Evolutionary conservation across 2,888 invertebrate species (phyloP).

Genomic region (Drosophila subquinaria): DNA sequence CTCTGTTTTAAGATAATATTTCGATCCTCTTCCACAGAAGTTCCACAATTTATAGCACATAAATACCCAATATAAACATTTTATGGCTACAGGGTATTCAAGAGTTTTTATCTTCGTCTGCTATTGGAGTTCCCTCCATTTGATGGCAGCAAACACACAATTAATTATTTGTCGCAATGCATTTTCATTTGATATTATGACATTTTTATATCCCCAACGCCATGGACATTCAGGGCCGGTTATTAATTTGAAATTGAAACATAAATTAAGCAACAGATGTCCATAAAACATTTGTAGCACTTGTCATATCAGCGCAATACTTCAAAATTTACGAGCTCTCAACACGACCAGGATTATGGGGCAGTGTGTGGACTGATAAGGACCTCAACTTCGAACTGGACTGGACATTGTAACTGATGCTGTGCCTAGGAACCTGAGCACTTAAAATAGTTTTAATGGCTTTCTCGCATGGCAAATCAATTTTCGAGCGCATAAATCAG

Average conservation of each 20-base stretch:
- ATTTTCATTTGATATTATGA: slow-evolving; percentile 76
- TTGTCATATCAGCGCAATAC: slow-evolving; percentile 70
- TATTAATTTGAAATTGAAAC: slow-evolving; percentile 66
- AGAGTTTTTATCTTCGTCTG: neutral
- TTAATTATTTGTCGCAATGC: slow-evolving; percentile 73
- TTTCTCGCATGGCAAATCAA: slow-evolving; percentile 59
- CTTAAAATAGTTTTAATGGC: slow-evolving; percentile 53
- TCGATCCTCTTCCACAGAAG: too few relatives aligned
- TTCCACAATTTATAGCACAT: neutral
- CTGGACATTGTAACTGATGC: slow-evolving; percentile 23
- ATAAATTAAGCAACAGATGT: slow-evolving; percentile 77
- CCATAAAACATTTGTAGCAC: slow-evolving; percentile 69
- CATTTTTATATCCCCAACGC: slow-evolving; percentile 66
- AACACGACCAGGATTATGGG: slow-evolving; percentile 21
- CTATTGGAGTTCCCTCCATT: slow-evolving; percentile 5
- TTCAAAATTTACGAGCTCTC: slow-evolving; percentile 59
- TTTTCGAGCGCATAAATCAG: slow-evolving; percentile 67
- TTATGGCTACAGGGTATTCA: slow-evolving; percentile 31
- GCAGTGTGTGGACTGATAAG: slow-evolving; percentile 44
- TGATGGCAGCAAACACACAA: slow-evolving; percentile 32
- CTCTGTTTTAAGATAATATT: too few relatives aligned
- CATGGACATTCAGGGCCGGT: slow-evolving; percentile 6
- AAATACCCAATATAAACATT: neutral
- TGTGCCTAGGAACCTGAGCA: slow-evolving; percentile 32
- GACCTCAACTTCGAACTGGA: slow-evolving; percentile 41